Percentiles rank a stretch among this genome's conserved stretches.
Conservation (phyloP, 2,113 vertebrate genomes). For the Dascyllus trimaculatus region DNA sequence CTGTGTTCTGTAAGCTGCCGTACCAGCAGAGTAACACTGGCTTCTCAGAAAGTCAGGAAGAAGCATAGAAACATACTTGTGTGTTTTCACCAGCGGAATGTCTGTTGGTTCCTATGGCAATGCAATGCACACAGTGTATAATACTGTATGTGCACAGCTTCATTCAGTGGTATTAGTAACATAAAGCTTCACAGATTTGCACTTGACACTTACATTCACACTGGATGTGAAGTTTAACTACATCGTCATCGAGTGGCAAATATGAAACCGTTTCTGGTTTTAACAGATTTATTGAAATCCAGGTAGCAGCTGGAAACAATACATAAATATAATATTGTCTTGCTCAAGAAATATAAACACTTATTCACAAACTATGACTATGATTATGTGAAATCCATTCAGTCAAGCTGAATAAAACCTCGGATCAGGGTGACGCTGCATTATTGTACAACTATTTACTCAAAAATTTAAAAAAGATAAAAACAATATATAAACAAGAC, state of each 20-base stretch:
- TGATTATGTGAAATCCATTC: not conserved
- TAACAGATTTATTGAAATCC: constrained; percentile 58
- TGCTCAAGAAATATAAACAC: constrained; percentile 2
- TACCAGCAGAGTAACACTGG: too few relatives aligned
- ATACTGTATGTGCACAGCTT: too few relatives aligned
- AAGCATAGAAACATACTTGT: too few relatives aligned
- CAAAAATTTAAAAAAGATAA: not conserved
- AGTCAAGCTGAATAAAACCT: not conserved
- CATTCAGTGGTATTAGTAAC: too few relatives aligned
- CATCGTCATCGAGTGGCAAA: not conserved
- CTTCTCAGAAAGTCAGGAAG: too few relatives aligned
- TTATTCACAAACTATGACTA: not conserved
- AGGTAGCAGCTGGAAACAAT: constrained; percentile 34
- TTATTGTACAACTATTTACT: not conserved
- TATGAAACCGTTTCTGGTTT: constrained; percentile 1
- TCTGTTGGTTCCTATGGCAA: too few relatives aligned
- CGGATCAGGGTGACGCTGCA: not conserved
- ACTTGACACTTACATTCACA: too few relatives aligned
- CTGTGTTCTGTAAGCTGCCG: too few relatives aligned
- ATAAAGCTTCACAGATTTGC: too few relatives aligned
- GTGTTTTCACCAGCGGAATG: too few relatives aligned
- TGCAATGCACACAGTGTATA: too few relatives aligned
- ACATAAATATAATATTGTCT: constrained; percentile 48
- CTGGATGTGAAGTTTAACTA: too few relatives aligned
- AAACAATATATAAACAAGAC: not conserved